Percentiles rank a stretch among this genome's conserved stretches.
These are phyloP conservation scores for Rachycentron canadum DNA, from an alignment of 2,797 vertebrate genomes.

Conservation along the genomic window DNA sequence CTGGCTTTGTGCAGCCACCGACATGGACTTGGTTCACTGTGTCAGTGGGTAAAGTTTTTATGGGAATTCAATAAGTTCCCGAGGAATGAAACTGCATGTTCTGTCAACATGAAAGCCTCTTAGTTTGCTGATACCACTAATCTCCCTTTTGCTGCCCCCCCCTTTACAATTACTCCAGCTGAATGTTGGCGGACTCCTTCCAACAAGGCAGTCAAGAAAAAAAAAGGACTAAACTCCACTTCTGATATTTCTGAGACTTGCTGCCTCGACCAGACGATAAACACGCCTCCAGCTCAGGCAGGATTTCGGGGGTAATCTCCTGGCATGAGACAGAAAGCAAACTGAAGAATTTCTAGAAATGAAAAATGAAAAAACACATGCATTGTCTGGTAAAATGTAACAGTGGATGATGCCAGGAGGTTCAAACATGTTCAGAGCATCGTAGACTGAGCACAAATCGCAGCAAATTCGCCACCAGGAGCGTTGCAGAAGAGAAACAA, in stretches of 20 bases:
- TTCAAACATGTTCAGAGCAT: not conserved
- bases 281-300: not conserved
- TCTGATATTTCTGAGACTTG: not conserved
- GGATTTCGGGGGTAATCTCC: not conserved
- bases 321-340: not conserved
- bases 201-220: conserved; percentile 5
- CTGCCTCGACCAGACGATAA: not conserved
- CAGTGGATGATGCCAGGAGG: not conserved
- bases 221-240: not conserved
- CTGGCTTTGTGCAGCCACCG: conserved; percentile 19
- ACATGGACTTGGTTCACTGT: conserved; percentile 56
- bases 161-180: conserved; percentile 3
- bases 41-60: conserved; percentile 61
- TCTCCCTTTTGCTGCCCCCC: conserved; percentile 4
- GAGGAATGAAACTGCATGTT: conserved; percentile 54
- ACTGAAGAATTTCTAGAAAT: not conserved
- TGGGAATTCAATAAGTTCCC: conserved; percentile 34
- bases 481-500: not conserved
- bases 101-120: conserved; percentile 50
- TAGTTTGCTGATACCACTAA: conserved; percentile 50
- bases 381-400: too few relatives aligned
- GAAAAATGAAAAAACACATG: not conserved
- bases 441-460: too few relatives aligned
- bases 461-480: not conserved
- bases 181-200: conserved; percentile 17